Conservation (phyloP, 2,888 invertebrate species). For the Chrysolina americana region DNA sequence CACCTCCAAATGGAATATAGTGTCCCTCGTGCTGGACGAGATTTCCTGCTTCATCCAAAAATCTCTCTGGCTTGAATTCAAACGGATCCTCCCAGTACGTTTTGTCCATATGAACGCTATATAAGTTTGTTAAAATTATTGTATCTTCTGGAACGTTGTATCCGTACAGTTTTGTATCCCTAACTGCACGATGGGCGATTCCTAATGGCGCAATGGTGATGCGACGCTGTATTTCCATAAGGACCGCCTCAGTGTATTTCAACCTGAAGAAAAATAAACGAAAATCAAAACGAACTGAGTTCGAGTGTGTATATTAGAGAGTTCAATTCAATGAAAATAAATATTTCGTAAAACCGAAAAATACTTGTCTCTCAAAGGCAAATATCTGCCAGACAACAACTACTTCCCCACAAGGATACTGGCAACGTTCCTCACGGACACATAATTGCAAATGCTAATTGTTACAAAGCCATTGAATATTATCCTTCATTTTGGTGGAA, state of each 20-base stretch:
- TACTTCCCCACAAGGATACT: too few species aligned
- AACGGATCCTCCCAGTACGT: constrained; percentile 75
- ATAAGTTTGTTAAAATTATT: constrained; percentile 74
- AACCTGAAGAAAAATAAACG: constrained; percentile 58
- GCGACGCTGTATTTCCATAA: constrained; percentile 72
- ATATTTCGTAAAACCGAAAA: too few species aligned
- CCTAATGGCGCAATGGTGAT: constrained; percentile 72
- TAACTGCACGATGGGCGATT: constrained; percentile 71
- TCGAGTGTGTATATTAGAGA: too few species aligned
- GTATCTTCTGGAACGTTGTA: constrained; percentile 72
- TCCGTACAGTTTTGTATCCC: constrained; percentile 68
- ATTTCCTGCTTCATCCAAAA: constrained; percentile 73
- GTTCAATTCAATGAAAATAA: too few species aligned
- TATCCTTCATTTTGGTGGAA: too few species aligned
- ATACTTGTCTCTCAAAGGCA: too few species aligned
- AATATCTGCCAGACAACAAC: too few species aligned
- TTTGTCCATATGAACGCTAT: constrained; percentile 76
- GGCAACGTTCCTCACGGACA: too few species aligned
- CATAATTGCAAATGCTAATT: too few species aligned
- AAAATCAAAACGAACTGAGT: too few species aligned
- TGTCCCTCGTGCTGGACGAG: constrained; percentile 69
- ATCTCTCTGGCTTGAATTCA: constrained; percentile 77
- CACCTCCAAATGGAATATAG: constrained; percentile 78
- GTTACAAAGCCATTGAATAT: too few species aligned
- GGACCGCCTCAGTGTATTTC: constrained; percentile 69